Evolutionary conservation across 2,797 vertebrate genomes (phyloP).

Genomic region (Chaunax sp.): DNA sequence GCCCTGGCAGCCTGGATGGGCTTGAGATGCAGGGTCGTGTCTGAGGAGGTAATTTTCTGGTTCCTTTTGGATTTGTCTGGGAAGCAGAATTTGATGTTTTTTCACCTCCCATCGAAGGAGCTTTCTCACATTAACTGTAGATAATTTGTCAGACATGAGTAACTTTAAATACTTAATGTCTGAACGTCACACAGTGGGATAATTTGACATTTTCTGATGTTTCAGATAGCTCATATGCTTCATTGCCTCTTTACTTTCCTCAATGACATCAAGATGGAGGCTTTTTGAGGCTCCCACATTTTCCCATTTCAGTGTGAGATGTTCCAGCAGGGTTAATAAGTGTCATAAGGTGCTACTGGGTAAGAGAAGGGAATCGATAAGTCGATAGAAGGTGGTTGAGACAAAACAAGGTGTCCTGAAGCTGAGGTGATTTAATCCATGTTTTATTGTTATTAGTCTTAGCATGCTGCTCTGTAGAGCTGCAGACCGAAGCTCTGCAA

Average conservation of each 20-base stretch:
- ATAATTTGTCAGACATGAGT: slow-evolving; percentile 28
- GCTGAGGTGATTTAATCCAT: slow-evolving; percentile 63
- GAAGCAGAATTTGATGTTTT: slow-evolving; percentile 30
- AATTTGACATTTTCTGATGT: slow-evolving; percentile 27
- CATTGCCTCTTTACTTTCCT: neutral
- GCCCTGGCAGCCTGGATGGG: neutral
- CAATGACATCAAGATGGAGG: neutral
- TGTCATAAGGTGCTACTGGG: slow-evolving; percentile 22
- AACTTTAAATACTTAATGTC: slow-evolving; percentile 25
- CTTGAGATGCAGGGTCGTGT: slow-evolving; percentile 26
- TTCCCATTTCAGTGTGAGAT: slow-evolving; percentile 29
- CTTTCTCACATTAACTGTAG: slow-evolving; percentile 19
- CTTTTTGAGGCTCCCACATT: slow-evolving; percentile 19
- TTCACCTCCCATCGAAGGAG: neutral
- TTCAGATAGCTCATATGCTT: neutral
- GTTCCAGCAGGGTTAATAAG: slow-evolving; percentile 58
- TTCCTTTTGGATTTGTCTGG: slow-evolving; percentile 34
- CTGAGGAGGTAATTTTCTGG: slow-evolving; percentile 41
- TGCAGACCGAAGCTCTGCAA: neutral
- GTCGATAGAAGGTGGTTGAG: slow-evolving; percentile 43
- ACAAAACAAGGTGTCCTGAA: slow-evolving; percentile 53
- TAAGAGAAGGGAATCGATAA: slow-evolving; percentile 52
- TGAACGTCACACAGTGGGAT: slow-evolving; percentile 4
- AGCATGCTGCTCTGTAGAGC: slow-evolving; percentile 14
- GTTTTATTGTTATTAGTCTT: slow-evolving; percentile 59